These are phyloP conservation scores for Exephanes ischioxanthus DNA, from an alignment of 2,888 invertebrate genomes.

Conservation along the genomic window DNA sequence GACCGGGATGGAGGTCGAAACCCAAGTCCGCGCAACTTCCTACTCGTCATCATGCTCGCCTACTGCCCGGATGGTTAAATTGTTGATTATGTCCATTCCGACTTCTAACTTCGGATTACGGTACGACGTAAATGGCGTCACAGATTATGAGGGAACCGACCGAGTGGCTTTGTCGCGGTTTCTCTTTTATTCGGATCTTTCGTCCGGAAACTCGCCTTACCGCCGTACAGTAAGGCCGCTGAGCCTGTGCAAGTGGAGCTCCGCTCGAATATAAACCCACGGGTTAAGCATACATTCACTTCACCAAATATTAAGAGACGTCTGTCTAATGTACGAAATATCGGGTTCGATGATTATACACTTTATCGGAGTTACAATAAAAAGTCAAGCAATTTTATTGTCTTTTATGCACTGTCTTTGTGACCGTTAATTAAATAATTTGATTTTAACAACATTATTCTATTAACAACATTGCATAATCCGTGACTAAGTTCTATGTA, in stretches of 20 bases:
- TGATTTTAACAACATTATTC: not conserved
- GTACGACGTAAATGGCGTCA: conserved; percentile 71
- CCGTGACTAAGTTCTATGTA: not conserved
- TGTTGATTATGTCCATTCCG: conserved; percentile 85
- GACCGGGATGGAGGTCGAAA: conserved; percentile 68
- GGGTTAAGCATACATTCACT: not conserved
- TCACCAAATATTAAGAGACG: conserved; percentile 29
- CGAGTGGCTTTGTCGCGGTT: conserved; percentile 29
- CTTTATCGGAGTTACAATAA: not conserved
- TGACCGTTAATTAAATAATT: not conserved
- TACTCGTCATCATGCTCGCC: conserved; percentile 72
- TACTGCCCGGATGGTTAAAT: conserved; percentile 82
- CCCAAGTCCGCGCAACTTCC: conserved; percentile 44
- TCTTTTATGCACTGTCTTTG: not conserved
- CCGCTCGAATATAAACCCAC: not conserved
- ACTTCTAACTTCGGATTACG: conserved; percentile 79
- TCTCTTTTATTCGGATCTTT: conserved; percentile 51
- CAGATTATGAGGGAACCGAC: conserved; percentile 66
- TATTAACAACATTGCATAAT: not conserved
- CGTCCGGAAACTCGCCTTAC: conserved; percentile 6
- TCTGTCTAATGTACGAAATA: not conserved
- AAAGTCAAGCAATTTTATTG: not conserved
- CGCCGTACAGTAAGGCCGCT: not conserved
- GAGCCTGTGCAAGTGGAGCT: not conserved
- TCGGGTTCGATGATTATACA: not conserved